Percentiles rank a stretch among this genome's conserved stretches.
Evolutionary conservation across 2,113 vertebrate species (phyloP).

Genomic region (Camarhynchus parvulus): DNA sequence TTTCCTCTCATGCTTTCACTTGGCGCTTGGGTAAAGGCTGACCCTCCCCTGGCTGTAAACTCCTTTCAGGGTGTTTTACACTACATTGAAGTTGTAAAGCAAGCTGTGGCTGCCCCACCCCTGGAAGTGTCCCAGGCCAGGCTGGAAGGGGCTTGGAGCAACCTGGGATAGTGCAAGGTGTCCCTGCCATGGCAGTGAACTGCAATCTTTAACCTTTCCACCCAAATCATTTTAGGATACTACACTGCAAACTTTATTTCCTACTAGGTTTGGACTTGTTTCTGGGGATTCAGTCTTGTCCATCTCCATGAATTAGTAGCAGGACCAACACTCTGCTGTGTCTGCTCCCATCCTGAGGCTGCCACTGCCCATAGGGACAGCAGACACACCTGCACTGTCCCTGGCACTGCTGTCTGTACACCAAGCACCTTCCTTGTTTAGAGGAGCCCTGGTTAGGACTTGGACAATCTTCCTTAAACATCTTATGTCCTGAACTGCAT

Average conservation of each 20-base stretch:
- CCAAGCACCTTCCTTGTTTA: not conserved
- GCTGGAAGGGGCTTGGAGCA: not conserved
- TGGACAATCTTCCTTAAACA: not conserved
- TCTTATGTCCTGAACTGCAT: not conserved
- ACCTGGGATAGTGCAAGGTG: fast-evolving
- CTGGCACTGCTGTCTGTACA: not conserved
- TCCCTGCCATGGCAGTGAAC: not conserved
- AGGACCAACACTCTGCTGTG: not conserved
- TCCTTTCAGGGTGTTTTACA: not conserved
- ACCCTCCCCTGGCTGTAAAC: not conserved
- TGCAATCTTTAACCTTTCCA: not conserved
- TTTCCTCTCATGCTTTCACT: not conserved
- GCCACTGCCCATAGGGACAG: fast-evolving
- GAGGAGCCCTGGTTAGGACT: not conserved
- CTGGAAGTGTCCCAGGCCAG: not conserved
- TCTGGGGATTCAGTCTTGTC: not conserved
- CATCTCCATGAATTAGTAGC: not conserved
- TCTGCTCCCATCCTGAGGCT: not conserved
- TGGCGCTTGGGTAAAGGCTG: not conserved
- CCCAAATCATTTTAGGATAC: not conserved
- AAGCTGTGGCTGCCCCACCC: too few species aligned
- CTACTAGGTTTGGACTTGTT: not conserved
- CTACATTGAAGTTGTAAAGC: not conserved
- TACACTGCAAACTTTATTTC: not conserved
- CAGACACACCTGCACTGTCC: fast-evolving